Percentiles rank a stretch among this genome's conserved stretches.
Evolutionary conservation across 2,797 vertebrate species (phyloP).

Genomic region (Philypnodon macrostomus): DNA sequence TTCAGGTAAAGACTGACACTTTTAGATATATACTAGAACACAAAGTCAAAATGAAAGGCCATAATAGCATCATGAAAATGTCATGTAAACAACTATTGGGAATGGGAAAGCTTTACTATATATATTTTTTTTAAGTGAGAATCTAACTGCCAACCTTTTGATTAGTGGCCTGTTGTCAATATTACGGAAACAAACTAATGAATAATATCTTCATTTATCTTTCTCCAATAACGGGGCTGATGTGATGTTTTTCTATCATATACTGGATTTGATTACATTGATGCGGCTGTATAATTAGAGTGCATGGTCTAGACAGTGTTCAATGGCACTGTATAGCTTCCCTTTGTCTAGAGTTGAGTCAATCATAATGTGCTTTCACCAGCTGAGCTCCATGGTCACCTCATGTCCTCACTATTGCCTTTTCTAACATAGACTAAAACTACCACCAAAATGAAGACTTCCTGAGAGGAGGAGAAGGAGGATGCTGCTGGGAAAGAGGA

Average conservation of each 20-base stretch:
- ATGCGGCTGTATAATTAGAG: slow-evolving; percentile 7
- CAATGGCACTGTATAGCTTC: slow-evolving; percentile 7
- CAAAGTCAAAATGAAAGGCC: background rate
- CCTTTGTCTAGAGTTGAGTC: slow-evolving; percentile 9
- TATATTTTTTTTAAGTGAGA: too few relatives aligned
- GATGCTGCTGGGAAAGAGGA: slow-evolving; percentile 27
- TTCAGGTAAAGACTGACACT: too few relatives aligned
- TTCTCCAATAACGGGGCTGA: too few relatives aligned
- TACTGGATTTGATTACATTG: background rate
- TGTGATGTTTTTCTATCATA: background rate
- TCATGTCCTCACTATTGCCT: slow-evolving; percentile 1
- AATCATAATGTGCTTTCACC: slow-evolving; percentile 3
- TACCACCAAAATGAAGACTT: slow-evolving; percentile 13
- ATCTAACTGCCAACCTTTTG: too few relatives aligned
- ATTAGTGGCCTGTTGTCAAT: slow-evolving; percentile 4
- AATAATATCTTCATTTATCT: background rate
- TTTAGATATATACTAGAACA: too few relatives aligned
- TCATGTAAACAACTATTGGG: slow-evolving; percentile 5
- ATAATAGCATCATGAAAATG: slow-evolving; percentile 6
- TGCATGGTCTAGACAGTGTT: slow-evolving; percentile 8
- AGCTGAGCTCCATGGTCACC: slow-evolving; percentile 6
- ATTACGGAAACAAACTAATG: too few relatives aligned
- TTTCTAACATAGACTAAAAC: slow-evolving; percentile 9
- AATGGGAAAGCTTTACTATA: slow-evolving; percentile 4
- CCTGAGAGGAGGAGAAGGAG: slow-evolving; percentile 17